Evolutionary conservation across 2,888 invertebrate species (phyloP).

Genomic region (Plemyria rubiginata): DNA sequence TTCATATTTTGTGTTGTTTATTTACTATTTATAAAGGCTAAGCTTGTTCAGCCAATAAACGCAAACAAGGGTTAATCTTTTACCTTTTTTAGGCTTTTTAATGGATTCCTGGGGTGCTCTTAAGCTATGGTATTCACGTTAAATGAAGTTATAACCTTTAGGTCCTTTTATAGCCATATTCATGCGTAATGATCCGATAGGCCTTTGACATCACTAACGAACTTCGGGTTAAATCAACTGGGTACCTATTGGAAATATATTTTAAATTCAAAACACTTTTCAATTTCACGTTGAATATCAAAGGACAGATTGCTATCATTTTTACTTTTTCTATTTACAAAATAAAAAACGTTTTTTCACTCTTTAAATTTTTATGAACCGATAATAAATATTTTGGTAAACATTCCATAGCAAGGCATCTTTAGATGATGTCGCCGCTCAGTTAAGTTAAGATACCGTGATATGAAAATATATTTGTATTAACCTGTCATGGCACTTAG

Average conservation of each 20-base stretch:
- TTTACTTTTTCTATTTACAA: too few species aligned
- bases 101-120: neutral
- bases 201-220: constrained; percentile 4
- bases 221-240: neutral
- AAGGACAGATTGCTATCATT: too few species aligned
- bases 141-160: neutral
- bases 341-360: too few species aligned
- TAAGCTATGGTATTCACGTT: neutral
- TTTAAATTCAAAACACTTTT: neutral
- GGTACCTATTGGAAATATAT: neutral
- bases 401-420: too few species aligned
- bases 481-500: too few species aligned
- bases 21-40: neutral
- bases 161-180: neutral
- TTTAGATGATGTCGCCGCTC: too few species aligned
- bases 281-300: too few species aligned
- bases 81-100: neutral
- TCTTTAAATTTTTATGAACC: too few species aligned
- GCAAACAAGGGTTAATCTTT: neutral
- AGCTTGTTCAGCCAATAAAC: neutral
- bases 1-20: neutral
- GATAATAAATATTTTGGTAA: too few species aligned
- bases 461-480: too few species aligned
- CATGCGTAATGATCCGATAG: neutral
- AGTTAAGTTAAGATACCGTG: too few species aligned